phyloP scores from a whole-genome alignment of 2,888 invertebrate genomes.

The Drosophila mimetica region DNA sequence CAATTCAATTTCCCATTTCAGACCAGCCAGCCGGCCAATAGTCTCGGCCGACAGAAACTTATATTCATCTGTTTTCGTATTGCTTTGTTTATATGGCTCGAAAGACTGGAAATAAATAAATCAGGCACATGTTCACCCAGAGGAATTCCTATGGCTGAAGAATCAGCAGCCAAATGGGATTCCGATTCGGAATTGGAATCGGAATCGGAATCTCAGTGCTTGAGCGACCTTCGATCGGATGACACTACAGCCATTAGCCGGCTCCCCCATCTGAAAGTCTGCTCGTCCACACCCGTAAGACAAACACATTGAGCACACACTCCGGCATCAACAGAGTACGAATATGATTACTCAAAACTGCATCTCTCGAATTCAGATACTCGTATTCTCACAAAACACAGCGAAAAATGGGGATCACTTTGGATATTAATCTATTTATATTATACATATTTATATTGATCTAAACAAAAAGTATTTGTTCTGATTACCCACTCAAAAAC shows the following conservation, averaged over 20 bases:
- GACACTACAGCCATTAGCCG: constrained; percentile 16
- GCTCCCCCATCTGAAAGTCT: constrained; percentile 21
- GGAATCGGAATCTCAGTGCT: constrained; percentile 18
- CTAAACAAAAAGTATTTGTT: neutral
- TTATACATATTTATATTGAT: too few species aligned
- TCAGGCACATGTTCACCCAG: constrained; percentile 26
- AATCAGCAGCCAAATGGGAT: neutral
- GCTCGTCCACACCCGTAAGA: constrained; percentile 28
- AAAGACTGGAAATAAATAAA: constrained; percentile 40
- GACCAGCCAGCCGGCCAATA: constrained; percentile 14
- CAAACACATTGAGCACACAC: constrained; percentile 36
- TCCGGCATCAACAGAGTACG: constrained; percentile 9
- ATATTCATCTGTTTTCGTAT: constrained; percentile 10
- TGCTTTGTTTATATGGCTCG: constrained; percentile 27
- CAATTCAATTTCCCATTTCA: constrained; percentile 25
- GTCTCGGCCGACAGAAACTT: constrained; percentile 14
- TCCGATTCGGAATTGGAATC: neutral
- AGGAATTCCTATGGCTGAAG: constrained; percentile 27
- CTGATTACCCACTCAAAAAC: neutral
- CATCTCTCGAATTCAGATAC: constrained; percentile 31
- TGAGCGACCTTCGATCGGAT: constrained; percentile 41
- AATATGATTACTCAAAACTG: constrained; percentile 17
- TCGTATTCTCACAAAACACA: constrained; percentile 14
- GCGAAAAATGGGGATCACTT: constrained; percentile 1
- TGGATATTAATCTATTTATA: neutral